A percentile compares a stretch with the other conserved stretches of the same genome.
Conservation (phyloP, 2,888 invertebrate species). For the Chalcosyrphus nemorum region DNA sequence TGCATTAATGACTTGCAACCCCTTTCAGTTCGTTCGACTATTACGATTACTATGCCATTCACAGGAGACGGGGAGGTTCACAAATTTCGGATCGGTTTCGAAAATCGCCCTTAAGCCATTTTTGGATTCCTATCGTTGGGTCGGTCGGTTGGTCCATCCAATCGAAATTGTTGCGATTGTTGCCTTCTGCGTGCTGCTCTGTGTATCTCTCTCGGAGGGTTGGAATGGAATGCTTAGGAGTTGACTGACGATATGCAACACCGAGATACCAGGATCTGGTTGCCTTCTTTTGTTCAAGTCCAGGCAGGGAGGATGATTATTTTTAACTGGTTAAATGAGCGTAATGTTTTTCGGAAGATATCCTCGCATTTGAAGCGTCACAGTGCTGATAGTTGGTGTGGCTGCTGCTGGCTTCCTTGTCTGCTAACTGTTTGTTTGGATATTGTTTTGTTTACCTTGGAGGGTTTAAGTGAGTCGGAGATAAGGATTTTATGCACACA, state of each 20-base stretch:
- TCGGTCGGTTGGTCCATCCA: constrained; percentile 34
- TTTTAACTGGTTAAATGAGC: constrained; percentile 73
- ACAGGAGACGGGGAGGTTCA: constrained; percentile 55
- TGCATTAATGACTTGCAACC: constrained; percentile 73
- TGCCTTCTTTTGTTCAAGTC: constrained; percentile 48
- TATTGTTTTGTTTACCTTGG: constrained; percentile 34
- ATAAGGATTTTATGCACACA: constrained; percentile 73
- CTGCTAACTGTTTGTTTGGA: constrained; percentile 37
- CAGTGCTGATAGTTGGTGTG: constrained; percentile 55
- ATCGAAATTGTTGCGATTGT: constrained; percentile 56
- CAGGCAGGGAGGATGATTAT: constrained; percentile 57
- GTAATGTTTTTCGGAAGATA: constrained; percentile 63
- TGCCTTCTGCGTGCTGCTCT: too few relatives aligned
- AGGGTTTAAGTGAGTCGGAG: constrained; percentile 51
- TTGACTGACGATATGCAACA: constrained; percentile 56
- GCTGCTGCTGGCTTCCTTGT: constrained; percentile 29
- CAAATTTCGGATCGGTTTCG: constrained; percentile 71
- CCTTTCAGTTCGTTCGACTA: constrained; percentile 49
- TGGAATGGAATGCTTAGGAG: constrained; percentile 58
- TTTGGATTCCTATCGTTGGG: constrained; percentile 62
- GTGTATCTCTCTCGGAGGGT: constrained; percentile 28
- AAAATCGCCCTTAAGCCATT: constrained; percentile 70
- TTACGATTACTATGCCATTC: constrained; percentile 38
- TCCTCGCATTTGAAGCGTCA: too few relatives aligned
- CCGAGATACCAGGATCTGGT: constrained; percentile 62